phyloP scores from a whole-genome alignment of 2,888 invertebrate species.

The Gisinianus flammeolus region DNA sequence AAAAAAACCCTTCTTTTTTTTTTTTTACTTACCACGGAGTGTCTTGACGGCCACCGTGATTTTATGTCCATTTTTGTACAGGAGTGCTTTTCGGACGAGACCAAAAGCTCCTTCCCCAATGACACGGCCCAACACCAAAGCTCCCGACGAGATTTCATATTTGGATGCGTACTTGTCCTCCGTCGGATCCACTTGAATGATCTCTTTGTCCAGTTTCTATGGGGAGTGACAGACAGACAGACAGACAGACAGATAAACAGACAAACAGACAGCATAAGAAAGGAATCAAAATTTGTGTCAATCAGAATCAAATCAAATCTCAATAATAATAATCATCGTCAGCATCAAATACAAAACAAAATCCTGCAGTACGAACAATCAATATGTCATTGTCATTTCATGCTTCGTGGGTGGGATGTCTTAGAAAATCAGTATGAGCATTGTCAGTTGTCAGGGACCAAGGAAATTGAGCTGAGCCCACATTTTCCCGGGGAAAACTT shows the following conservation, averaged over 20 bases:
- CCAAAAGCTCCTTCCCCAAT: conserved; percentile 57
- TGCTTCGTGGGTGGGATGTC: too few species aligned
- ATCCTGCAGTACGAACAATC: neutral
- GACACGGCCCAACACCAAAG: conserved; percentile 43
- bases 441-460: too few species aligned
- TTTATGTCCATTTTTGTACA: conserved; percentile 45
- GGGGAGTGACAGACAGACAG: neutral
- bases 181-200: conserved; percentile 29
- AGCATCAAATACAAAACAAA: neutral
- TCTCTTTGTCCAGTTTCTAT: conserved; percentile 40
- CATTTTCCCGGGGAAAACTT: too few species aligned
- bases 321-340: too few species aligned
- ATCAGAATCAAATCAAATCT: too few species aligned
- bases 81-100: conserved; percentile 46
- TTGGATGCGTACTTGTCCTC: conserved; percentile 39
- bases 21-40: conserved; percentile 44
- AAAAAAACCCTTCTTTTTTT: neutral
- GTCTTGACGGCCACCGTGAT: conserved; percentile 55
- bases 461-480: too few species aligned
- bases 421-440: too few species aligned
- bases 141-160: conserved; percentile 53
- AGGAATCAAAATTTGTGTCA: neutral
- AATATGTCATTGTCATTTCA: too few species aligned
- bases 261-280: neutral
- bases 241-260: neutral